Conservation (phyloP, 2,113 vertebrate species). For the Pseudopipra pipra region DNA sequence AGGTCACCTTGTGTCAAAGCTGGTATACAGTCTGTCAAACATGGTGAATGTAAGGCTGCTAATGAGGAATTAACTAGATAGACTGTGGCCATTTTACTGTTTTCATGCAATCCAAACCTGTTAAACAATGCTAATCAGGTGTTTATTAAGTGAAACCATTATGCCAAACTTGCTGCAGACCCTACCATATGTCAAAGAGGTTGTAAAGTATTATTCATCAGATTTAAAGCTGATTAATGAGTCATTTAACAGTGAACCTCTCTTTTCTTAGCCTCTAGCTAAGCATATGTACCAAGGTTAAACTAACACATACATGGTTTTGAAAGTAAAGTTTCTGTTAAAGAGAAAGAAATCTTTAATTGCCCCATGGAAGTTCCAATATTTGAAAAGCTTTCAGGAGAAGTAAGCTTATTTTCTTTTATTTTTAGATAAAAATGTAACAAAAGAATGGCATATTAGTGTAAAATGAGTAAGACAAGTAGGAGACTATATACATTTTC, state of each 20-base stretch:
- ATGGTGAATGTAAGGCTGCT: constrained; percentile 67
- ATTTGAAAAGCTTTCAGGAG: neutral
- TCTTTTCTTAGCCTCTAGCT: constrained; percentile 67
- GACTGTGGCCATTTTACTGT: constrained; percentile 74
- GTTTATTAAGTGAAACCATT: constrained; percentile 82
- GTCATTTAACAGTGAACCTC: constrained; percentile 63
- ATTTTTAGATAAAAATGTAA: neutral
- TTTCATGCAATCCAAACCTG: constrained; percentile 71
- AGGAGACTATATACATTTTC: neutral
- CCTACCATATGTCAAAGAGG: constrained; percentile 75
- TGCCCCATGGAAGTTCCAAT: neutral
- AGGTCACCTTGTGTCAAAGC: constrained; percentile 79
- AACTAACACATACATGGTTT: constrained; percentile 27
- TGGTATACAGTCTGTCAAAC: constrained; percentile 76
- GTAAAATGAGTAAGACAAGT: neutral
- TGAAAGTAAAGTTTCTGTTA: constrained; percentile 53
- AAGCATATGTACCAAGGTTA: constrained; percentile 72
- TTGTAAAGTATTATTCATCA: constrained; percentile 80
- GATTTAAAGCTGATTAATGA: constrained; percentile 76
- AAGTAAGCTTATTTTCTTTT: neutral
- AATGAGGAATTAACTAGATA: constrained; percentile 82
- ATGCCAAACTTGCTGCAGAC: constrained; percentile 72
- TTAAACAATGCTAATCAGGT: constrained; percentile 83
- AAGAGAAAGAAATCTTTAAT: neutral
- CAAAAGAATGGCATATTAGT: neutral